Conservation (phyloP, 2,797 vertebrate species). For the Crenuchus spilurus region DNA sequence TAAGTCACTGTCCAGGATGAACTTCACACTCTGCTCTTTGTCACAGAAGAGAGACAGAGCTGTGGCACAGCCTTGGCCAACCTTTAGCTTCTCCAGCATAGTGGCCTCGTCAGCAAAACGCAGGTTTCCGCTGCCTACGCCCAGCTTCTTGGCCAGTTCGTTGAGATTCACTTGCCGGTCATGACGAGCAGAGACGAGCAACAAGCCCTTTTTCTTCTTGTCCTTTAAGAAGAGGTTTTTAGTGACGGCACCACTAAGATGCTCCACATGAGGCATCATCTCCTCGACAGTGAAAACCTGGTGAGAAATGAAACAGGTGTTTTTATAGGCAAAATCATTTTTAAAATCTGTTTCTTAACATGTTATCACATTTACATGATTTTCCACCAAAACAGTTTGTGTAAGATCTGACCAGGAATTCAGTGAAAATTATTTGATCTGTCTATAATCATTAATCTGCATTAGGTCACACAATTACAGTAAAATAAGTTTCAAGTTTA, state of each 20-base stretch:
- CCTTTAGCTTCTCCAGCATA: conserved; percentile 89
- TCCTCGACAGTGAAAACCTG: conserved; percentile 95
- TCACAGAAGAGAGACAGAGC: conserved; percentile 89
- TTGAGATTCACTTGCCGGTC: conserved; percentile 87
- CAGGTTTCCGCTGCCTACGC: conserved; percentile 87
- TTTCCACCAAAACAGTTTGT: too few relatives aligned
- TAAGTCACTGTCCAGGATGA: conserved; percentile 87
- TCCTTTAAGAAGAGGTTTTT: conserved; percentile 96
- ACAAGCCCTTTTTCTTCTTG: conserved; percentile 92
- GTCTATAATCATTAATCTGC: too few relatives aligned
- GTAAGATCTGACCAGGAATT: too few relatives aligned
- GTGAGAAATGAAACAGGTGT: conserved; percentile 28
- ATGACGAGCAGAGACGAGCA: conserved; percentile 86
- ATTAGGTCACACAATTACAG: too few relatives aligned
- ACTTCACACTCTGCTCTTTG: conserved; percentile 76
- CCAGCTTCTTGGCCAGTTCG: conserved; percentile 87
- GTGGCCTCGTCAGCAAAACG: conserved; percentile 86
- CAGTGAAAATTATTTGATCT: too few relatives aligned
- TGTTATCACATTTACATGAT: too few relatives aligned
- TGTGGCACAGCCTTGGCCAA: conserved; percentile 87
- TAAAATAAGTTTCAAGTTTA: too few relatives aligned
- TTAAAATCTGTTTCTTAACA: neutral
- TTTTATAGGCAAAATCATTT: too few relatives aligned
- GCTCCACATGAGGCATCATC: conserved; percentile 92
- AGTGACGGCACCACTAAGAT: conserved; percentile 82